These are phyloP conservation scores for Ceriagrion tenellum DNA, from an alignment of 2,888 invertebrate species.

Conservation along the genomic window DNA sequence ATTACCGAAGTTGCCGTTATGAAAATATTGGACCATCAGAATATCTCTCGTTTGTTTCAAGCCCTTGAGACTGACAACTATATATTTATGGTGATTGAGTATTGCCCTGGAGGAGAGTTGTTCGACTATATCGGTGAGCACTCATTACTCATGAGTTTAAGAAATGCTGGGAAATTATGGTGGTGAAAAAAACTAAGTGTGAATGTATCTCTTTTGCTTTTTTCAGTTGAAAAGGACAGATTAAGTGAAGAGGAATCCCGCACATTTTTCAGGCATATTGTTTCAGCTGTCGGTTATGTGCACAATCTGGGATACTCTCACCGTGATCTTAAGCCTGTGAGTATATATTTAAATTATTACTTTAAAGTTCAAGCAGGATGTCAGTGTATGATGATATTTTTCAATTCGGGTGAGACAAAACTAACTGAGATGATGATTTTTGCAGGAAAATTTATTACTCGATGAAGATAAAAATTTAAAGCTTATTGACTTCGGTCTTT, in stretches of 20 bases:
- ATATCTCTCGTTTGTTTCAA: conserved; percentile 89
- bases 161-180: not conserved
- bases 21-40: conserved; percentile 84
- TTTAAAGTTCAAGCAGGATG: not conserved
- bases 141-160: not conserved
- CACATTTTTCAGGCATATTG: conserved; percentile 88
- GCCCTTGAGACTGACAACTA: conserved; percentile 87
- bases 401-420: too few species aligned
- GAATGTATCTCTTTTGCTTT: not conserved
- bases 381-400: too few species aligned
- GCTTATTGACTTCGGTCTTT: conserved; percentile 90
- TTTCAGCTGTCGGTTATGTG: conserved; percentile 88
- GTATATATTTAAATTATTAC: conserved; percentile 72
- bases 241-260: conserved; percentile 86
- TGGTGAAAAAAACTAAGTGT: not conserved
- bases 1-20: conserved; percentile 87
- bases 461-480: conserved; percentile 87
- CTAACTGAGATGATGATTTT: conserved; percentile 56
- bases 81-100: conserved; percentile 89
- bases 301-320: conserved; percentile 89
- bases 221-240: conserved; percentile 84
- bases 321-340: conserved; percentile 90
- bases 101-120: conserved; percentile 90
- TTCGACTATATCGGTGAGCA: conserved; percentile 88
- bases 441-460: conserved; percentile 88